Evolutionary conservation across 2,888 invertebrate genomes (phyloP).

Genomic region (Melanostoma mellinum): DNA sequence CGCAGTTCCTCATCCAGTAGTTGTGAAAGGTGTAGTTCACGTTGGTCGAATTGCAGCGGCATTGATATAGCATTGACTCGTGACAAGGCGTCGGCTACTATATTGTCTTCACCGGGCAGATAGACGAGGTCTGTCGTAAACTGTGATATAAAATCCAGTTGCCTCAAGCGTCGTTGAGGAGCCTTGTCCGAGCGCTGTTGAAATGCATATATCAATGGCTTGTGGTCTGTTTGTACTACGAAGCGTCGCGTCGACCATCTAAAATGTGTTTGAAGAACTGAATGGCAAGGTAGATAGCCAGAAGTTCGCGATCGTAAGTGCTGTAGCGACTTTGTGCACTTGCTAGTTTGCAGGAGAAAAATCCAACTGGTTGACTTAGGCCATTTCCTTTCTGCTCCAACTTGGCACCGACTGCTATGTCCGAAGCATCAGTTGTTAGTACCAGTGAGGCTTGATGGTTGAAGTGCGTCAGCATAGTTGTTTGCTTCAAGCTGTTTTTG

Average conservation of each 20-base stretch:
- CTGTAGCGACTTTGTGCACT: slow-evolving; percentile 13
- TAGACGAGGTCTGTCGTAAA: slow-evolving; percentile 39
- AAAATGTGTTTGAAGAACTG: slow-evolving; percentile 24
- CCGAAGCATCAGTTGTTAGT: slow-evolving; percentile 26
- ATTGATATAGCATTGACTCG: slow-evolving; percentile 30
- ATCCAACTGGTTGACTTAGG: slow-evolving; percentile 2
- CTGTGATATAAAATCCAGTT: slow-evolving; percentile 43
- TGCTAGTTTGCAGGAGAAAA: slow-evolving; percentile 24
- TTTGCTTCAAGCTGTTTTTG: slow-evolving; percentile 10
- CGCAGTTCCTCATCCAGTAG: slow-evolving; percentile 16
- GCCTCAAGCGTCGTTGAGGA: slow-evolving; percentile 19
- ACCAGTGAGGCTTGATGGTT: slow-evolving; percentile 9
- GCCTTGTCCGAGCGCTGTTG: slow-evolving; percentile 23
- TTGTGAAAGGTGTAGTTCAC: slow-evolving; percentile 26
- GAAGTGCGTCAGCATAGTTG: slow-evolving; percentile 11
- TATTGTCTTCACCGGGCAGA: slow-evolving; percentile 30
- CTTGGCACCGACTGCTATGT: slow-evolving; percentile 29
- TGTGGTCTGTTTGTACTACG: slow-evolving; percentile 31
- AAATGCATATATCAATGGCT: slow-evolving; percentile 17
- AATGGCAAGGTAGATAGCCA: slow-evolving; percentile 31
- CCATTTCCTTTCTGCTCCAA: slow-evolving; percentile 16
- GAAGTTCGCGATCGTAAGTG: slow-evolving; percentile 14
- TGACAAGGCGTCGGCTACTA: slow-evolving; percentile 48
- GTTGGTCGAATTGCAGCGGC: slow-evolving; percentile 18
- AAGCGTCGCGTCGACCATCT: slow-evolving; percentile 31